Evolutionary conservation across 2,888 invertebrate genomes (phyloP).

Genomic region (Melanostoma mellinum): DNA sequence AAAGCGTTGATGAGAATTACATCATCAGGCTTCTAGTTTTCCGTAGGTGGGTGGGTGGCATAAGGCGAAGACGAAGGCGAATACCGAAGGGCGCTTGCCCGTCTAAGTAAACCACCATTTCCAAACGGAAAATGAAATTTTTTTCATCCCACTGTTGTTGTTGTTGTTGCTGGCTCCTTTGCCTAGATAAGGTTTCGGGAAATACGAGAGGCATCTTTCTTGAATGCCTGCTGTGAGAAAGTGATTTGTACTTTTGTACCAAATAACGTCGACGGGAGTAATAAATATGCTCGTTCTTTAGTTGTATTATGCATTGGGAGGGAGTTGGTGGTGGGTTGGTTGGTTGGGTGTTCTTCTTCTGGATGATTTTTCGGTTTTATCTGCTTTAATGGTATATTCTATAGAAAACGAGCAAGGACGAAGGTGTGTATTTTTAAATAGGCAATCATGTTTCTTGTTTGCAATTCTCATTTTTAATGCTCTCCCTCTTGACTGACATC

Average conservation of each 20-base stretch:
- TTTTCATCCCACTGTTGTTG: not conserved
- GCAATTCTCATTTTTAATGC: conserved; percentile 51
- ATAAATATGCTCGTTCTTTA: conserved; percentile 49
- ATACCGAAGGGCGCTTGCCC: not conserved
- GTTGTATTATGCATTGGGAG: conserved; percentile 18
- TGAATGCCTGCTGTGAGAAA: conserved; percentile 38
- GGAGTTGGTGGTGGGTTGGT: not conserved
- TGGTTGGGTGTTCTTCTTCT: not conserved
- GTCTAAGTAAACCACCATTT: conserved; percentile 48
- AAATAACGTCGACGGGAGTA: conserved; percentile 48
- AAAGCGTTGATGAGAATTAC: conserved; percentile 64
- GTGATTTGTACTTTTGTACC: conserved; percentile 43
- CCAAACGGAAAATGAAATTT: conserved; percentile 50
- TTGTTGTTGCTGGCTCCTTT: conserved; percentile 13
- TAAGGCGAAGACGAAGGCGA: not conserved
- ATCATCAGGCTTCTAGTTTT: conserved; percentile 36
- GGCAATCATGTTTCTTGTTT: conserved; percentile 55
- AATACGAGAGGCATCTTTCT: conserved; percentile 25
- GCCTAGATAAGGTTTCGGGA: conserved; percentile 49
- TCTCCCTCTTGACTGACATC: conserved; percentile 27
- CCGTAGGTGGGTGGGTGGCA: not conserved
- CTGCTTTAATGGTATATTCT: conserved; percentile 31
- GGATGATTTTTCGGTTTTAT: conserved; percentile 49
- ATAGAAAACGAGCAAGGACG: conserved; percentile 2
- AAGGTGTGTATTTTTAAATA: conserved; percentile 45